These are phyloP conservation scores for Champsocephalus esox DNA, from an alignment of 2,797 vertebrate genomes.

Conservation along the genomic window DNA sequence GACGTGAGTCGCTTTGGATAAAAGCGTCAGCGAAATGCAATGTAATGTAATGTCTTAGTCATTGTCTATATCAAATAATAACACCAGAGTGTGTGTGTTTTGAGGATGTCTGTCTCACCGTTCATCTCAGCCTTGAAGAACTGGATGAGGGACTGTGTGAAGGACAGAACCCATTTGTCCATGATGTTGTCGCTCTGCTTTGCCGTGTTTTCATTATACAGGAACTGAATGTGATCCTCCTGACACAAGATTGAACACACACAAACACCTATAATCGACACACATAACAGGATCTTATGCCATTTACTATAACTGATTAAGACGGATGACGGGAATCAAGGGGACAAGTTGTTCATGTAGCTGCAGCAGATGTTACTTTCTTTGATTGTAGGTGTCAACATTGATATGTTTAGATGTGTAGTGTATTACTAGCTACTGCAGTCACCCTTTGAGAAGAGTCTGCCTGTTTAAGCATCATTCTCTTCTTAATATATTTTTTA, in stretches of 20 bases:
- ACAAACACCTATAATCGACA: background rate
- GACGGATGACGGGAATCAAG: no score
- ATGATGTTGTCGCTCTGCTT: constrained; percentile 93
- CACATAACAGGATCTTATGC: no score
- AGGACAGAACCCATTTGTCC: constrained; percentile 97
- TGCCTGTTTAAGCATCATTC: background rate
- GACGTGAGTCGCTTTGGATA: no score
- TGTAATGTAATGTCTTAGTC: background rate
- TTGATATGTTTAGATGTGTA: background rate
- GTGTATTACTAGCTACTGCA: background rate
- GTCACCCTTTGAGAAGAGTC: background rate
- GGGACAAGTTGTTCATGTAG: background rate
- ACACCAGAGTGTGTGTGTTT: background rate
- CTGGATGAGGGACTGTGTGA: constrained; percentile 94
- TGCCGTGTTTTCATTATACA: constrained; percentile 90
- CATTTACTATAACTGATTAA: no score
- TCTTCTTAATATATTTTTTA: background rate
- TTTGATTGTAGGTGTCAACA: background rate
- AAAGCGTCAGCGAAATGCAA: no score
- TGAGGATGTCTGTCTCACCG: constrained; percentile 78
- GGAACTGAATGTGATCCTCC: constrained; percentile 90
- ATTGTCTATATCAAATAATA: background rate
- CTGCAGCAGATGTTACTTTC: background rate
- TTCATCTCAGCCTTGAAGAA: constrained; percentile 97
- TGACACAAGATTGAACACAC: constrained; percentile 59